Base-by-base conservation (phyloP, 1,140 invertebrate species). In the Lepidotrigona ventralis region DNA sequence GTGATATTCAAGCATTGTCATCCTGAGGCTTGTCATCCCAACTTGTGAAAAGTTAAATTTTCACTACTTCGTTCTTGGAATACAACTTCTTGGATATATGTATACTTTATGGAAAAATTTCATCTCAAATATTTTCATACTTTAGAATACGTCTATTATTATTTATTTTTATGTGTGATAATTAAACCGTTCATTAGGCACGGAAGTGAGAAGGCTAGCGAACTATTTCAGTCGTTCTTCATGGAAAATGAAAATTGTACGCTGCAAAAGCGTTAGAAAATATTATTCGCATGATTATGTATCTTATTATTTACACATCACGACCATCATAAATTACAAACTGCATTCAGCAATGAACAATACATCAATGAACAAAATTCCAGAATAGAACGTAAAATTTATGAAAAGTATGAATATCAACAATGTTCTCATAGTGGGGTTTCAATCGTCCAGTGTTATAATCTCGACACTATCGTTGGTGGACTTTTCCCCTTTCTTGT, bases 381-480 rank as follows among this genome's bases (percentile, higher is more conserved):
- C 11, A 26, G 21, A 29, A 73, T 23, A 1, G 8, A 9, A 26
- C 17, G 39, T 14, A 39, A 51, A 71, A 26, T 14, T 54, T 21
- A 60, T n/a, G 6, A 23, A 72, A 53, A 1, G 17, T 19, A 29
- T 63, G 14, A 69, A 51, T 14, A 71, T 5, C 19, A 80, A 63
- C 12, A 9, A 21, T 51, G 12, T 74, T 23, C 6, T 53, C 15
- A 2, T 66, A 8, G n/a, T 19, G 56, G n/a, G 19, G 14, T 12
- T 69, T 85, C 56, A 94, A 89, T 94, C 95, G 83, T 94, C 93
- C 39, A 94, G 88, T 23, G 93, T 94, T 56, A 94, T 94, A 54
- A 94, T 93, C 77, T 94, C 93, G 1, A 94, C 93, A 71, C 87
- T 92, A 63, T 93, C 92, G n/a, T 89, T 88, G 0, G 60, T 70